Base-by-base conservation (phyloP, 2,888 invertebrate genomes). In the Lymantria monacha region DNA sequence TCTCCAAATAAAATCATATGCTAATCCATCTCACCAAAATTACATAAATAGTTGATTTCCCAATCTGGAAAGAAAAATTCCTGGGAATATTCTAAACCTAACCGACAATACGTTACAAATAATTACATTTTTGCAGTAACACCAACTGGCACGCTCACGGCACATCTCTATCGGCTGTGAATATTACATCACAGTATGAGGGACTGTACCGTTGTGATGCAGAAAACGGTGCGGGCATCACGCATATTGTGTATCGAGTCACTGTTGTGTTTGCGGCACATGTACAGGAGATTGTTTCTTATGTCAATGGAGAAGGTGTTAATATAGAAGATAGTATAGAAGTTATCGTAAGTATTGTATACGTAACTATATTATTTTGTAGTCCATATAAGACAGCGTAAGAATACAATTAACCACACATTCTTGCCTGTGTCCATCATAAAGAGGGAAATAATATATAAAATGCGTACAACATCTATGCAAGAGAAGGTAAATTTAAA, bases 161-260 rank as follows among this genome's bases (percentile, higher is more conserved):
- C 38, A 62, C 72, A 0, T 72, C 79, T 0, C 42, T 90, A 15
- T 60, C 67, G 1, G 68, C 73, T 1, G 50, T 62, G 0, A 79
- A 82, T 31, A 65, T 84, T 15, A 64, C 83, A 0, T 22, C 53
- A 0, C 38, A 55, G 0, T 78, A 93, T 12, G 86, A 81, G 42
- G 94, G 94, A 0, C 65, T 88, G 15, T 93, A 92, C 70, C 91
- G 88, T 0, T 95, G 95, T 61, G 81, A 87, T 11, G 94, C 94
- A 0, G 74, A 70, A n/a, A 95, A 93, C 70, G 79, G 80, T 44
- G 94, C 93, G 0, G 95, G 95, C 0, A 76, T 80, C 0, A 80
- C 91, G 0, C 85, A 88, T 52, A 83, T 92, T 12, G 77, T 81
- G 49, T 93, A 93, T 63, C 77, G 85, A 45, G 85, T 94, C 36